phyloP scores from a whole-genome alignment of 1,140 invertebrate genomes.

The Drosophila leontia region DNA sequence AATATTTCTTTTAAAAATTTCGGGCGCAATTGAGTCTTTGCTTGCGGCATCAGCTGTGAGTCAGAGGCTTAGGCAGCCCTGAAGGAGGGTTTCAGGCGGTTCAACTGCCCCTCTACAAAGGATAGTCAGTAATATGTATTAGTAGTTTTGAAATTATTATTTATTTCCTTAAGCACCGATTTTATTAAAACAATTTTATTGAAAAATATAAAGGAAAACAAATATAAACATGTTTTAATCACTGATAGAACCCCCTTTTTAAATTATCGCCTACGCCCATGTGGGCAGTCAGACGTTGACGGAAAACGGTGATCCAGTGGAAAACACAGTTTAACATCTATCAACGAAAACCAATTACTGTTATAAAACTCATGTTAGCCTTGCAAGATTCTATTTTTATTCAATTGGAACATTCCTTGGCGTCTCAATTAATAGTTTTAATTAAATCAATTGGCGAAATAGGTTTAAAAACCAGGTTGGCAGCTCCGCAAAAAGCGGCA shows the following conservation, averaged over 20 bases:
- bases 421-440: neutral
- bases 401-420: neutral
- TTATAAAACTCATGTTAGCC: too few species aligned
- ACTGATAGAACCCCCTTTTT: neutral
- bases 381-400: neutral
- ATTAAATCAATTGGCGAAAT: too few species aligned
- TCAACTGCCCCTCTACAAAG: neutral
- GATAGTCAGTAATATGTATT: neutral
- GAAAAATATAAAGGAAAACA: neutral
- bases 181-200: neutral
- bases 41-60: neutral
- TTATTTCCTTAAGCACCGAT: neutral
- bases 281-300: neutral
- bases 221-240: too few species aligned
- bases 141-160: neutral
- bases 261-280: neutral
- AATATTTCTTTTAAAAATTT: neutral
- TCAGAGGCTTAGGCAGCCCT: neutral
- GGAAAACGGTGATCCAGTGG: neutral
- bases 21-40: neutral
- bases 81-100: neutral
- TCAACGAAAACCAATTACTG: neutral
- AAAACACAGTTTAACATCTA: neutral
- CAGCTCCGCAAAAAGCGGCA: neutral
- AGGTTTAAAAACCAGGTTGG: neutral